Evolutionary conservation across 1,140 invertebrate genomes (phyloP), one percentile per base, ranked within the genome.

Genomic region (Danaus melanippus): DNA sequence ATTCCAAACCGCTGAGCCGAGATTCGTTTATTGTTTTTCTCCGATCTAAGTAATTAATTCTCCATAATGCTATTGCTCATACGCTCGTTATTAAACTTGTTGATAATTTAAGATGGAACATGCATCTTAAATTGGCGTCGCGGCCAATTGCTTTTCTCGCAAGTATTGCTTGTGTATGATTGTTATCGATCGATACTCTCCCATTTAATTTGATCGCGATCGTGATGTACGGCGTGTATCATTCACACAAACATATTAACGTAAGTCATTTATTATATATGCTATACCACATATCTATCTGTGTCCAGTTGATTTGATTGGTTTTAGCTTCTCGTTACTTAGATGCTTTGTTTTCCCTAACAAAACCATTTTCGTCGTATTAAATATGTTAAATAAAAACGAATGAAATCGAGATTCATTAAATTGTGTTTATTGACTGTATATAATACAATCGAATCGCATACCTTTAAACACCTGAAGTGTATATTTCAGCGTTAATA

Each of bases 71-170:
- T 67, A 67, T 76, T 76, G 15, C 15, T 15, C 15, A 15, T 15
- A 15, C 15, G 15, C 15, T 15, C 15, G 76, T 79, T 81, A 75
- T 79, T 79, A 76, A 74, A 78, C 65, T 76, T 82, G 78, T 77
- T 71, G 72, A 77, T 81, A 79, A 81, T 77, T 85, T 79, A 78
- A 80, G 74, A 74, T 73, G 70, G 70, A 72, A 81, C 75, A 83
- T 60, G 78, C 50, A 56, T 73, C 66, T 77, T 61, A 79, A 80
- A 85, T 81, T 80, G 76, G 65, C 53, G 74, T 78, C 67, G 56
- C 71, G 76, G 51, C 64, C 71, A 69, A 83, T 77, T 81, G 72
- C 64, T 10, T 62, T 72, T 68, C 58, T 59, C 69, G 57, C 70
- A 64, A 15, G 15, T 15, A 15, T 15, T 15, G 15, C 15, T 15